Evolutionary conservation across 2,113 vertebrate species (phyloP), one percentile per base, ranked within the genome.

Genomic region (Turdus rufiventris): DNA sequence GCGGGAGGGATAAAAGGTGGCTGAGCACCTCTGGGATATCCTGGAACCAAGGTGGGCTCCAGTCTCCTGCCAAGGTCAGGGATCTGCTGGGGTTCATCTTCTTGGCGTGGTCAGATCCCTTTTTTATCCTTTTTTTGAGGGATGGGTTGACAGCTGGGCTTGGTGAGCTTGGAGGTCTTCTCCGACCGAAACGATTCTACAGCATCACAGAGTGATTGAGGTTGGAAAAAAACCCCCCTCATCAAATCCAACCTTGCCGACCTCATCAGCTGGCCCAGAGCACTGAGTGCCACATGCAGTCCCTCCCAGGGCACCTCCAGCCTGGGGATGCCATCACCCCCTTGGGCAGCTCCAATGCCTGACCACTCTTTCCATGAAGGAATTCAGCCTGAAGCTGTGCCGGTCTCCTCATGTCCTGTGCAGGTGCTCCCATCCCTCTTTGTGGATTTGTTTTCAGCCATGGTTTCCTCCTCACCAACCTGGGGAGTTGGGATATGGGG

Each of bases 121-220:
- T 76, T 71, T 67, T 15, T 36, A 50, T 53, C 40, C 3, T 2
- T 25, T n/a, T 57, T 66, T 40, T 45, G 25, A n/a, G 14, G 43
- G 58, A 2, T 57, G 84, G 7, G 3, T n/a, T 38, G 33, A 33
- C 1, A 23, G 20, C 38, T 43, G 34, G 48, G 34, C 17, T 63
- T 6, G 43, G 38, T 40, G 68, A 73, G 11, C 45, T 47, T 5
- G 25, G 70, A 47, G 70, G 19, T 58, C 13, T 53, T 54, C n/a
- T 21, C 45, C 0, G 5, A 21, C 5, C 1, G 0, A 14, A n/a
- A 29, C 0, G 3, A 5, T 53, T 53, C 53, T 25, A 18, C 9
- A 2, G 86, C 25, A 12, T 13, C 36, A 25, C 13, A 0, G 10
- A n/a, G 31, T 11, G 58, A 11, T 1, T 28, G 33, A 73, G 33